Evolutionary conservation across 35 echinoderm and acorn worm species (phyloP).

Genomic region (Ophiothrix spiculata): DNA sequence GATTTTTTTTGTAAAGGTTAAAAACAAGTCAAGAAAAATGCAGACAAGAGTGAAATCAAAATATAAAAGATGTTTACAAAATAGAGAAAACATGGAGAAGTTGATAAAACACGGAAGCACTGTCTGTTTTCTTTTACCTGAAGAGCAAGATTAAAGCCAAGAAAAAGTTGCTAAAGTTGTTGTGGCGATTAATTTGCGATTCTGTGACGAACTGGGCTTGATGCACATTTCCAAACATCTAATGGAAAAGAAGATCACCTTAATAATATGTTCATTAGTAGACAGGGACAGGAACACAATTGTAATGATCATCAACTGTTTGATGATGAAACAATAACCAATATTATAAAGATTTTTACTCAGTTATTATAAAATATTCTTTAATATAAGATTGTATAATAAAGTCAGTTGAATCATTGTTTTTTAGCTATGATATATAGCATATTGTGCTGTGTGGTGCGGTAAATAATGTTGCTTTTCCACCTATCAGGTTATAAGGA

Average conservation of each 20-base stretch:
- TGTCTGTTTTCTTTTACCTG: slow-evolving; percentile 52
- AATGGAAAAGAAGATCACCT: background rate
- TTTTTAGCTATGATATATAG: too few relatives aligned
- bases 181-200: slow-evolving; percentile 64
- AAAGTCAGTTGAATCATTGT: too few relatives aligned
- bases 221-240: slow-evolving; percentile 78
- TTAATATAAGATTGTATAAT: too few relatives aligned
- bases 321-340: too few relatives aligned
- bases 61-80: background rate
- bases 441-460: too few relatives aligned
- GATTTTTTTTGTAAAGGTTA: background rate
- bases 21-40: background rate
- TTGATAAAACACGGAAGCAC: background rate
- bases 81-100: background rate
- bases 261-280: background rate
- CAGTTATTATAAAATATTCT: too few relatives aligned
- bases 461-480: too few relatives aligned
- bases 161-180: slow-evolving; percentile 77
- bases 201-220: background rate
- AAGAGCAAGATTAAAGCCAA: slow-evolving; percentile 65
- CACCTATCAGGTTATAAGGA: too few relatives aligned
- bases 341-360: too few relatives aligned
- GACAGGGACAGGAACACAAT: too few relatives aligned
- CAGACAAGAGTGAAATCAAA: background rate
- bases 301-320: too few relatives aligned